phyloP scores from a whole-genome alignment of 1,140 invertebrate genomes.

The Nylanderia fulva region DNA sequence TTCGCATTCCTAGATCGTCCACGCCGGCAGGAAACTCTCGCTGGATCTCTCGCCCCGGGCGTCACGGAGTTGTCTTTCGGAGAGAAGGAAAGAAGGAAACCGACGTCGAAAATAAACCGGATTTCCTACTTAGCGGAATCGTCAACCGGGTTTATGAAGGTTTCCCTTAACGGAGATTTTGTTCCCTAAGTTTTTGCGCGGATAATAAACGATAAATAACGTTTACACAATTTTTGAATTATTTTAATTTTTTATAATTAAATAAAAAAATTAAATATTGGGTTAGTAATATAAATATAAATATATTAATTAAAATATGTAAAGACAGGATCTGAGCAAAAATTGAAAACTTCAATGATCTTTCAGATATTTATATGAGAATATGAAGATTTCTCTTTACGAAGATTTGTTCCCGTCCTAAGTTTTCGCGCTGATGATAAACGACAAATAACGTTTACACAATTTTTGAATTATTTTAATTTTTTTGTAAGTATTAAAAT shows the following conservation, averaged over 20 bases:
- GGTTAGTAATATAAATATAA: too few species aligned
- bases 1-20: conserved; percentile 78
- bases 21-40: conserved; percentile 76
- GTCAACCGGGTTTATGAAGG: not conserved
- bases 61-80: conserved; percentile 39
- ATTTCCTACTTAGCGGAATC: not conserved
- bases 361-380: too few species aligned
- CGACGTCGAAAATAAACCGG: conserved; percentile 33
- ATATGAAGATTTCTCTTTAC: not conserved
- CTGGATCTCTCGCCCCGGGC: conserved; percentile 49
- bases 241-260: too few species aligned
- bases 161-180: not conserved
- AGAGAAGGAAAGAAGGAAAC: conserved; percentile 38
- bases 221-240: too few species aligned
- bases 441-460: too few species aligned
- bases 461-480: too few species aligned
- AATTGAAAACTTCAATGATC: too few species aligned
- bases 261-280: too few species aligned
- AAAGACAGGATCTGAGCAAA: too few species aligned
- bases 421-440: not conserved
- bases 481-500: too few species aligned
- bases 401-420: not conserved
- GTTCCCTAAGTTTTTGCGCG: not conserved
- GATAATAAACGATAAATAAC: too few species aligned
- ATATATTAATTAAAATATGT: too few species aligned